Conservation (phyloP, 2,113 vertebrate genomes). For the Xenopus laevis region DNA sequence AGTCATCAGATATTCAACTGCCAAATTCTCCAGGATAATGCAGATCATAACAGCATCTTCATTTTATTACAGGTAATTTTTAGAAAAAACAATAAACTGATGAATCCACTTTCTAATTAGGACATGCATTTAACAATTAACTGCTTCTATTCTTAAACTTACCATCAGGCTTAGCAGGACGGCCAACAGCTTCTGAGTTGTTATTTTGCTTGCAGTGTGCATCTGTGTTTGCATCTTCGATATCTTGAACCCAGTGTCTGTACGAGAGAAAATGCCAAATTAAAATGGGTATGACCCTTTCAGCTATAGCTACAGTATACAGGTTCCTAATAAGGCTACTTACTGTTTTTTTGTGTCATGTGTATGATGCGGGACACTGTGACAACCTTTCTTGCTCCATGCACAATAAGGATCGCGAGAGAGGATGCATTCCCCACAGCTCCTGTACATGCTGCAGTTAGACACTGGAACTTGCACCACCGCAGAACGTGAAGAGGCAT, state of each 20-base stretch:
- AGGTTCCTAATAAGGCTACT: constrained; percentile 34
- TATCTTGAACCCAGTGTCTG: constrained; percentile 80
- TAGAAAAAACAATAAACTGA: too few species aligned
- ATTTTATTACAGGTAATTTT: too few species aligned
- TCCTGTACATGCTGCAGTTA: constrained; percentile 87
- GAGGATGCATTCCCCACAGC: constrained; percentile 89
- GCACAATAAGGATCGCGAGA: constrained; percentile 92
- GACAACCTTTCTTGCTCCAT: constrained; percentile 75
- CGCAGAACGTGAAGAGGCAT: constrained; percentile 73
- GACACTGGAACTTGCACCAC: constrained; percentile 84
- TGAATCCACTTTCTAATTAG: background rate
- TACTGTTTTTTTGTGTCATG: constrained; percentile 45
- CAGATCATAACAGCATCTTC: too few species aligned
- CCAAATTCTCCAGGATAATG: too few species aligned
- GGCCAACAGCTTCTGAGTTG: constrained; percentile 47
- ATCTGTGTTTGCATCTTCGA: constrained; percentile 70
- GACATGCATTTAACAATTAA: background rate
- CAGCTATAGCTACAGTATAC: background rate
- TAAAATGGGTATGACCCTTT: accelerated
- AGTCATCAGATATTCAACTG: too few species aligned
- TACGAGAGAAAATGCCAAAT: constrained; percentile 21
- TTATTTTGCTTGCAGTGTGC: constrained; percentile 58
- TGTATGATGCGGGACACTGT: constrained; percentile 42
- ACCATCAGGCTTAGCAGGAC: constrained; percentile 50
- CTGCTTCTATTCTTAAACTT: constrained; percentile 45